A percentile compares a stretch with the other conserved stretches of the same genome.
Evolutionary conservation across 2,888 invertebrate genomes (phyloP).

Genomic region (Thyatira batis): DNA sequence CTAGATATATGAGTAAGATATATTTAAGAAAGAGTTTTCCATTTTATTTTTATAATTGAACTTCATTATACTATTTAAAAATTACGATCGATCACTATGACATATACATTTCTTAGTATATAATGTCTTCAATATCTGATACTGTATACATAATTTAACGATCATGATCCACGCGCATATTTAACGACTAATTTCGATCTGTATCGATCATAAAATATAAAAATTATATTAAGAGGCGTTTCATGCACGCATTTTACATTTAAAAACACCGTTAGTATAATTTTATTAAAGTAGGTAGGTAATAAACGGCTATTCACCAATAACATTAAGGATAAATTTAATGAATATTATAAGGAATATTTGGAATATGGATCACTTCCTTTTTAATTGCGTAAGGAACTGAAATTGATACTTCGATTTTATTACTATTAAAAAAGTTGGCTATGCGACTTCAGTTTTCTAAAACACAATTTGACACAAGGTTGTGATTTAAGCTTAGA

Average conservation of each 20-base stretch:
- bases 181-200: conserved; percentile 21
- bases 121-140: not conserved
- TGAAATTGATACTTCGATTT: too few relatives aligned
- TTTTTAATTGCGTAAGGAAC: too few relatives aligned
- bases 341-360: too few relatives aligned
- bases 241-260: conserved; percentile 1
- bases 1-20: too few relatives aligned
- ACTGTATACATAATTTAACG: not conserved
- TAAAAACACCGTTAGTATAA: not conserved
- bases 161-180: not conserved
- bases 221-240: conserved; percentile 18
- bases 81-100: not conserved
- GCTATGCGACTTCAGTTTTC: too few relatives aligned
- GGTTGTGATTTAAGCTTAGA: not conserved
- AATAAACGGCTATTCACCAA: not conserved
- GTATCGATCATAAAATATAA: conserved; percentile 20
- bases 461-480: not conserved
- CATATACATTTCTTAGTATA: not conserved
- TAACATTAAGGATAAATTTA: not conserved
- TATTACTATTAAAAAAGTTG: too few relatives aligned
- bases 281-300: not conserved
- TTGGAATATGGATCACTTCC: too few relatives aligned
- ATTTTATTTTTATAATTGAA: not conserved
- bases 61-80: not conserved
- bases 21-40: too few relatives aligned